A percentile compares a stretch with the other conserved stretches of the same genome.
Conservation (phyloP, 2,113 vertebrate species). For the Ramphastos sulfuratus region DNA sequence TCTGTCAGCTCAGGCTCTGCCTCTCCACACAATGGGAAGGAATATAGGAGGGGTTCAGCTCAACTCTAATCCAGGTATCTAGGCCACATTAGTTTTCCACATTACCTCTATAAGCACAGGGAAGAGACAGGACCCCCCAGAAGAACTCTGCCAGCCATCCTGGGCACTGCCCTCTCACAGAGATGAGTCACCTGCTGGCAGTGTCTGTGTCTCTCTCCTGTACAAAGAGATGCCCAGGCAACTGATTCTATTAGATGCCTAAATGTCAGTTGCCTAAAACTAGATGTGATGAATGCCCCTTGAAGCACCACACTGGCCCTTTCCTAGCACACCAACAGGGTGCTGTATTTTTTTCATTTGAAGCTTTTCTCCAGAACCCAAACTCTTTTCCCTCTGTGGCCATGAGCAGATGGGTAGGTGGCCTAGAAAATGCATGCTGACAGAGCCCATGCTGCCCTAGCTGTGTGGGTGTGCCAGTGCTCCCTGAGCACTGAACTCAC, state of each 20-base stretch:
- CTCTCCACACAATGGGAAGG: not conserved
- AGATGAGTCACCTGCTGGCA: not conserved
- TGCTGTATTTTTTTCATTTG: not conserved
- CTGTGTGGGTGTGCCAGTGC: not conserved
- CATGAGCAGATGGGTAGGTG: not conserved
- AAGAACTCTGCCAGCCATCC: not conserved
- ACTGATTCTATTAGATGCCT: not conserved
- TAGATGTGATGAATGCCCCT: not conserved
- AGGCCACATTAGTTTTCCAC: not conserved
- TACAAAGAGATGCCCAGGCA: not conserved
- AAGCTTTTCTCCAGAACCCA: slow-evolving; percentile 4
- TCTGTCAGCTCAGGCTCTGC: not conserved
- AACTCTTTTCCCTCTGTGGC: not conserved
- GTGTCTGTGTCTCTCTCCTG: not conserved
- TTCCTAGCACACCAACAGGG: not conserved
- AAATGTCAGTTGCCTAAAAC: not conserved
- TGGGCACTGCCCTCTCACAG: not conserved
- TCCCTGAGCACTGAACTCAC: not conserved
- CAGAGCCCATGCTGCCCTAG: not conserved
- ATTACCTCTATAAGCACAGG: not conserved
- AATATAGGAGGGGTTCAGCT: not conserved
- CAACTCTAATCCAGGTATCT: not conserved
- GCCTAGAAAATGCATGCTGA: not conserved
- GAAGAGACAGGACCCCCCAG: not conserved
- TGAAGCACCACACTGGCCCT: not conserved